Conservation (phyloP, 2,888 invertebrate species). For the Cetonia aurata region DNA sequence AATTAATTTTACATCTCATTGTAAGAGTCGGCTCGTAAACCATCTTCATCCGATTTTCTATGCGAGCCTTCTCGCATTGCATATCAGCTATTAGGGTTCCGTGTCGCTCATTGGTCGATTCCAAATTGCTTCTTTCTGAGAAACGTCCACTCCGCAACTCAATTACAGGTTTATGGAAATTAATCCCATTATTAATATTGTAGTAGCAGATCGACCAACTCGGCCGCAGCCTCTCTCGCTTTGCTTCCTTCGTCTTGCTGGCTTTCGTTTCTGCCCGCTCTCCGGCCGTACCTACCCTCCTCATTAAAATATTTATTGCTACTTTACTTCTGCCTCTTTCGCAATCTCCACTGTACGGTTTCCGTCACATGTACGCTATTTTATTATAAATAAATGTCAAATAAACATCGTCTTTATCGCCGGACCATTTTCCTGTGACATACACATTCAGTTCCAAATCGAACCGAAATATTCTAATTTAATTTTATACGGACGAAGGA, state of each 20-base stretch:
- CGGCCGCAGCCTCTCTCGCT: conserved; percentile 37
- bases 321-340: conserved; percentile 39
- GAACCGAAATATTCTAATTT: conserved; percentile 38
- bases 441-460: conserved; percentile 35
- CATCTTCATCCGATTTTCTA: conserved; percentile 51
- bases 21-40: conserved; percentile 52
- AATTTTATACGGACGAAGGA: conserved; percentile 26
- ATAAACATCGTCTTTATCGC: conserved; percentile 44
- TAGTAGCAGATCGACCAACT: conserved; percentile 44
- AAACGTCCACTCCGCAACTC: conserved; percentile 48
- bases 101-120: conserved; percentile 46
- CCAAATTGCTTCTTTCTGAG: conserved; percentile 48
- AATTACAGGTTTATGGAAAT: conserved; percentile 49
- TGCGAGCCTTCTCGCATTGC: conserved; percentile 39
- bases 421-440: conserved; percentile 36
- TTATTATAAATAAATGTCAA: conserved; percentile 46
- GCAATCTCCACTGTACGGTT: conserved; percentile 40
- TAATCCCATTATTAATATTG: conserved; percentile 49
- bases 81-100: conserved; percentile 43
- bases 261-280: conserved; percentile 31
- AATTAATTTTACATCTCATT: conserved; percentile 55
- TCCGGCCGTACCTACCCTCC: conserved; percentile 34
- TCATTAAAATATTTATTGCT: conserved; percentile 48
- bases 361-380: conserved; percentile 42
- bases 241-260: neutral